Percentiles rank a stretch among this genome's conserved stretches.
Conservation (phyloP, 2,888 invertebrate genomes). For the Barypeithes pellucidus region DNA sequence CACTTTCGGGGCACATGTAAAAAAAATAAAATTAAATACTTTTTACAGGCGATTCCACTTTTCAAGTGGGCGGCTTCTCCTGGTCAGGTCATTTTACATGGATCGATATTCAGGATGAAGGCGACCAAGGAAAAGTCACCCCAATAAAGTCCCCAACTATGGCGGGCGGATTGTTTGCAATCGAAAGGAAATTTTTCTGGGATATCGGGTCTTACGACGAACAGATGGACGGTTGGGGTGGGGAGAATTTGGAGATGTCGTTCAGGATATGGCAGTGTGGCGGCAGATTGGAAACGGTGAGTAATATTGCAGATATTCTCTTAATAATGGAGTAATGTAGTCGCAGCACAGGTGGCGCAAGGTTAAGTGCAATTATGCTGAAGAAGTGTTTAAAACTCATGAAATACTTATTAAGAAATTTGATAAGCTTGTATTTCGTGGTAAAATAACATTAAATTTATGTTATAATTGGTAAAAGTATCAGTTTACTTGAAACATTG, state of each 20-base stretch:
- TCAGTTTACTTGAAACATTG: too few relatives aligned
- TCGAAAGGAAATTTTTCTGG: conserved; percentile 94
- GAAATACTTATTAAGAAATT: too few relatives aligned
- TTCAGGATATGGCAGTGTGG: conserved; percentile 94
- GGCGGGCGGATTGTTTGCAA: conserved; percentile 90
- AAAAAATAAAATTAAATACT: too few relatives aligned
- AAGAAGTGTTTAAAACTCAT: too few relatives aligned
- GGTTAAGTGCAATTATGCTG: too few relatives aligned
- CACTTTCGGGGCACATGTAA: too few relatives aligned
- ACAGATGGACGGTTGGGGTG: conserved; percentile 98
- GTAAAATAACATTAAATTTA: too few relatives aligned
- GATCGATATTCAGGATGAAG: conserved; percentile 83
- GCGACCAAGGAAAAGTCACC: conserved; percentile 75
- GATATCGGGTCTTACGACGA: conserved; percentile 95
- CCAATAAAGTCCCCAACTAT: conserved; percentile 88
- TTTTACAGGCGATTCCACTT: conserved; percentile 68
- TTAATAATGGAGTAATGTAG: too few relatives aligned
- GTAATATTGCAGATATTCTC: too few relatives aligned
- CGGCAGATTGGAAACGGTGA: conserved; percentile 90
- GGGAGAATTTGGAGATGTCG: conserved; percentile 98
- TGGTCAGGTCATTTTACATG: conserved; percentile 96
- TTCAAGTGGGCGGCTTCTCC: conserved; percentile 86
- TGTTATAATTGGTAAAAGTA: too few relatives aligned
- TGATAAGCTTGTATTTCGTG: too few relatives aligned
- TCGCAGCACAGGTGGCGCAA: too few relatives aligned